A percentile compares a stretch with the other conserved stretches of the same genome.
Conservation (phyloP, 2,797 vertebrate species). For the Myiotriccus ornatus region DNA sequence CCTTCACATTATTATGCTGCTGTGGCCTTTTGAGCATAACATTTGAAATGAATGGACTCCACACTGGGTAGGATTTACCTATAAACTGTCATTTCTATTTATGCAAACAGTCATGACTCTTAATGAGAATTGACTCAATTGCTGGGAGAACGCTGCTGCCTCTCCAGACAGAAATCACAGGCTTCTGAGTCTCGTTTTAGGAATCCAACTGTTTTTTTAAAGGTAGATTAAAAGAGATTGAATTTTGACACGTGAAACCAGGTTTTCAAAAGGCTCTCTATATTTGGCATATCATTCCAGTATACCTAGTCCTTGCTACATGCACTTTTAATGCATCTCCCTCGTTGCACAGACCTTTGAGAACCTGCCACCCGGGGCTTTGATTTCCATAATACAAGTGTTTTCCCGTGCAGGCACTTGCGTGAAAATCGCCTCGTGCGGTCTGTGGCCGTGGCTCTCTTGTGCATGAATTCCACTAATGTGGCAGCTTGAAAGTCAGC, state of each 20-base stretch:
- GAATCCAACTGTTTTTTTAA: background rate
- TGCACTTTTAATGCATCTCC: background rate
- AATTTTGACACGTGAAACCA: background rate
- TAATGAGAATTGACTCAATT: slow-evolving; percentile 51
- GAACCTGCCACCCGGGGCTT: background rate
- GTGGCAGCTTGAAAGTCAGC: background rate
- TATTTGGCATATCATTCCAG: background rate
- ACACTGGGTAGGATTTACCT: slow-evolving; percentile 52
- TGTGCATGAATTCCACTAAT: background rate
- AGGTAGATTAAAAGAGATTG: slow-evolving; percentile 15
- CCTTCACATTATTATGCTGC: slow-evolving; percentile 60
- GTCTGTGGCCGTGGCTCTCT: background rate
- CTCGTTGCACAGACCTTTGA: background rate
- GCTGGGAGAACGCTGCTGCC: background rate
- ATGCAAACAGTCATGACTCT: slow-evolving; percentile 50
- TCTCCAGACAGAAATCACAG: slow-evolving; percentile 17
- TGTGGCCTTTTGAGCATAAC: slow-evolving; percentile 49
- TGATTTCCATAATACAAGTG: slow-evolving; percentile 1
- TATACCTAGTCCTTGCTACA: background rate
- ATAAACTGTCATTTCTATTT: slow-evolving; percentile 66
- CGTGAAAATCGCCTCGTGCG: background rate
- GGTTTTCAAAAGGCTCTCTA: background rate
- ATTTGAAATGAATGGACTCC: slow-evolving; percentile 67
- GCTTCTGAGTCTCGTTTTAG: background rate
- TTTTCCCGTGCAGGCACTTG: background rate